A percentile compares a stretch with the other conserved stretches of the same genome.
These are phyloP conservation scores for Brenthis ino DNA, from an alignment of 2,888 invertebrate genomes.

Conservation along the genomic window DNA sequence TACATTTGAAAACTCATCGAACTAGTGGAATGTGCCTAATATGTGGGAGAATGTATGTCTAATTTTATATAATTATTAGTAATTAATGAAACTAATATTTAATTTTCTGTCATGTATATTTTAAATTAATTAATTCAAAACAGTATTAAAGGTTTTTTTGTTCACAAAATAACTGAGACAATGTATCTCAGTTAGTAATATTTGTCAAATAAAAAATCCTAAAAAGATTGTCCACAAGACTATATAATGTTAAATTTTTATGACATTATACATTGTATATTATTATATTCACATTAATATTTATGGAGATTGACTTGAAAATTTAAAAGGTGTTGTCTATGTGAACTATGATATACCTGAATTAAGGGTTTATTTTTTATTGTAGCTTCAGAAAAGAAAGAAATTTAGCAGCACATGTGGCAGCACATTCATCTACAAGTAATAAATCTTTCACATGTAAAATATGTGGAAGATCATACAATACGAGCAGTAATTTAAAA, in stretches of 20 bases:
- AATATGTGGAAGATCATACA: conserved; percentile 87
- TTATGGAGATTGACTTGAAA: neutral
- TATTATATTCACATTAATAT: no score
- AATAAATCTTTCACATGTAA: conserved; percentile 72
- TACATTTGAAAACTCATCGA: conserved; percentile 84
- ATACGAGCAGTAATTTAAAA: conserved; percentile 85
- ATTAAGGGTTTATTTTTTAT: neutral
- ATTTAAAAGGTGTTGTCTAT: neutral
- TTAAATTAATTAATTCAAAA: no score
- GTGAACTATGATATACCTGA: neutral
- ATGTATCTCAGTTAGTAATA: no score
- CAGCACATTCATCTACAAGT: conserved; percentile 51
- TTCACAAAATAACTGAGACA: no score
- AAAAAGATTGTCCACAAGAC: no score
- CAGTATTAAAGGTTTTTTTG: no score
- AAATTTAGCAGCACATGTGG: conserved; percentile 85
- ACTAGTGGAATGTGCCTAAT: conserved; percentile 84
- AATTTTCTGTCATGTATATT: no score
- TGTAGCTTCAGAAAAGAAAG: conserved; percentile 78
- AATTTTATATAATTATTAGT: no score
- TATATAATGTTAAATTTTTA: no score
- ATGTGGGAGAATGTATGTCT: conserved; percentile 86
- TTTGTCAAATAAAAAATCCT: no score
- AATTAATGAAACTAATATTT: no score
- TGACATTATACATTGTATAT: no score